phyloP scores from a whole-genome alignment of 2,888 invertebrate genomes.

The Idaea dimidiata region DNA sequence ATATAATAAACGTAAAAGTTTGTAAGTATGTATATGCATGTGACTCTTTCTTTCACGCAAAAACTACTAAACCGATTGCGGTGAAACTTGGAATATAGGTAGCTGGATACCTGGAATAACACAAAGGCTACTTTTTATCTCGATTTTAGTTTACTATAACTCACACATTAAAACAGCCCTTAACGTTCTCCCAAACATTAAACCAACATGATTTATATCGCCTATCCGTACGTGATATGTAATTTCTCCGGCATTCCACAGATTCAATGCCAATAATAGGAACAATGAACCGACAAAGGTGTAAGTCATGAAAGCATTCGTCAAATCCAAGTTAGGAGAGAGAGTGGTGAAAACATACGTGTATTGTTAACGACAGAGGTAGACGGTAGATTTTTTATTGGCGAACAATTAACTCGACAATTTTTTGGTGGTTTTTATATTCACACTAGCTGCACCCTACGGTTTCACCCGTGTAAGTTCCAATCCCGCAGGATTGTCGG shows the following conservation, averaged over 20 bases:
- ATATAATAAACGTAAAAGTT: no score
- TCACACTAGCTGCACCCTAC: no score
- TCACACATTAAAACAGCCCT: neutral
- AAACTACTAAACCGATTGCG: no score
- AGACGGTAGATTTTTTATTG: neutral
- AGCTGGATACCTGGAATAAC: no score
- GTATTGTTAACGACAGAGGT: neutral
- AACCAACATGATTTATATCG: neutral
- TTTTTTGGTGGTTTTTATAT: neutral
- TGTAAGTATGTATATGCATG: no score
- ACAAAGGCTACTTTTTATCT: no score
- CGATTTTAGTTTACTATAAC: no score
- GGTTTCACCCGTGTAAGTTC: no score
- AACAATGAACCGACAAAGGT: conserved; percentile 67
- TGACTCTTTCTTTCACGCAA: no score
- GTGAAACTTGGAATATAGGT: no score
- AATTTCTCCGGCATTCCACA: conserved; percentile 72
- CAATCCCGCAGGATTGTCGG: no score
- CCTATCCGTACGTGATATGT: conserved; percentile 56
- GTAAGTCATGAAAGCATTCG: conserved; percentile 71
- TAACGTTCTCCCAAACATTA: neutral
- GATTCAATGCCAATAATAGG: conserved; percentile 58
- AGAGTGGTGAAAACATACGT: conserved; percentile 37
- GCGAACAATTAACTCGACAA: neutral
- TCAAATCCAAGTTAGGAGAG: conserved; percentile 59